These are phyloP conservation scores for Drepanosiphum platanoidis DNA, from an alignment of 2,888 invertebrate species.

Conservation along the genomic window DNA sequence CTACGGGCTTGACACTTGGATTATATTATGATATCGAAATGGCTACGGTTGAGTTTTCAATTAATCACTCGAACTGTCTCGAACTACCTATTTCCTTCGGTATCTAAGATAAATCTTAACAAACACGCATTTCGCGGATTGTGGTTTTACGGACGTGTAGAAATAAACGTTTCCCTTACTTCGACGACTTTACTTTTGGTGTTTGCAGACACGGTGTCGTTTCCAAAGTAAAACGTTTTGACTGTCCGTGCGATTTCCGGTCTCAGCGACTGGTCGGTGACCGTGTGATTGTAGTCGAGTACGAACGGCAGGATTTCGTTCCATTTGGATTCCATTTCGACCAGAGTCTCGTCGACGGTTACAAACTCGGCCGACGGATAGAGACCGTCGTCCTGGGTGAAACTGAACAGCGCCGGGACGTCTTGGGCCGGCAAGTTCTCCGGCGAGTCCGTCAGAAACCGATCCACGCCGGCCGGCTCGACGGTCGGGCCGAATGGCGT, in stretches of 20 bases:
- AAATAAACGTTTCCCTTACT: constrained; percentile 42
- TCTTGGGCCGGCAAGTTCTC: constrained; percentile 73
- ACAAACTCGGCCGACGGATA: constrained; percentile 73
- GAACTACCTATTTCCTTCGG: too few relatives aligned
- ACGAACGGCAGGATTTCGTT: constrained; percentile 64
- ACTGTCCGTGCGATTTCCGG: constrained; percentile 64
- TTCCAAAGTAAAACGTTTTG: constrained; percentile 64
- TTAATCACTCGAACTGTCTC: too few relatives aligned
- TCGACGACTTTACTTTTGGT: constrained; percentile 59
- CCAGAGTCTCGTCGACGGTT: constrained; percentile 58
- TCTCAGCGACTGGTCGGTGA: constrained; percentile 60
- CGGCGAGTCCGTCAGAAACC: constrained; percentile 77
- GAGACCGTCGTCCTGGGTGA: constrained; percentile 78
- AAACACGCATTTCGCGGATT: too few relatives aligned
- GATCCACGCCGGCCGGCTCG: constrained; percentile 71
- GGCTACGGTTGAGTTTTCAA: too few relatives aligned
- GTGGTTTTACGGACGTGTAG: too few relatives aligned
- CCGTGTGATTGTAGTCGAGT: constrained; percentile 65
- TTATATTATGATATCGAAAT: too few relatives aligned
- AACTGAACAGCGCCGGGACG: constrained; percentile 76
- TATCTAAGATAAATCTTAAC: too few relatives aligned
- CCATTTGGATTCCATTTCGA: constrained; percentile 65
- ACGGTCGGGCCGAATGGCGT: constrained; percentile 79
- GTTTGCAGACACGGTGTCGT: constrained; percentile 60
- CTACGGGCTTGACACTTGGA: too few relatives aligned